Percentiles rank a stretch among this genome's conserved stretches.
These are phyloP conservation scores for Chironomus striatipennis DNA, from an alignment of 1,140 invertebrate genomes.

Conservation along the genomic window DNA sequence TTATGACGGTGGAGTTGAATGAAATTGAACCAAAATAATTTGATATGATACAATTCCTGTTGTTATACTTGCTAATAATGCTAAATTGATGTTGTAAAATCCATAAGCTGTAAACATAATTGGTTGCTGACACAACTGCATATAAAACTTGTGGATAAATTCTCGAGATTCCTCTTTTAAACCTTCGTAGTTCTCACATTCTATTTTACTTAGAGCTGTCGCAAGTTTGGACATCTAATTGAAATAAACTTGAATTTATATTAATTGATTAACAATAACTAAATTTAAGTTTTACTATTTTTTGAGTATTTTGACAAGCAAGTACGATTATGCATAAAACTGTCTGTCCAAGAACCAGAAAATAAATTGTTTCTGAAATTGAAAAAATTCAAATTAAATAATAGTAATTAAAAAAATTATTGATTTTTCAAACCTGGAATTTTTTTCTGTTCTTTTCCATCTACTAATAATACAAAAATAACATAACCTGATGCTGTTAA, in stretches of 20 bases:
- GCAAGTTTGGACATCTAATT: neutral
- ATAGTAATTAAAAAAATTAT: neutral
- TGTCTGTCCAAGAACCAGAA: neutral
- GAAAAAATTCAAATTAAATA: no score
- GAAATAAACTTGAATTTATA: neutral
- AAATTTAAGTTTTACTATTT: neutral
- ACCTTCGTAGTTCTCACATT: neutral
- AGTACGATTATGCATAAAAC: neutral
- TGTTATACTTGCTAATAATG: neutral
- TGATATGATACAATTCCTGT: neutral
- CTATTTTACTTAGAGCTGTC: neutral
- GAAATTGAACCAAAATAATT: neutral
- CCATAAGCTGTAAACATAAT: neutral
- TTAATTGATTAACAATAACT: neutral
- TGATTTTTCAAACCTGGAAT: neutral
- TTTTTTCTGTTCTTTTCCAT: neutral
- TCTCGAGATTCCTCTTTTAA: neutral
- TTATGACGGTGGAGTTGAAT: neutral
- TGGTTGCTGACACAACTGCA: neutral
- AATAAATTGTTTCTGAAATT: neutral
- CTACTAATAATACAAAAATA: neutral
- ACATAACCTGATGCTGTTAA: neutral
- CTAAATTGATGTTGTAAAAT: neutral
- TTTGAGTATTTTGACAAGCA: neutral
- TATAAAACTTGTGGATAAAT: neutral